These are phyloP conservation scores for Gracilinanus agilis DNA, from an alignment of 2,113 vertebrate species.

Conservation along the genomic window DNA sequence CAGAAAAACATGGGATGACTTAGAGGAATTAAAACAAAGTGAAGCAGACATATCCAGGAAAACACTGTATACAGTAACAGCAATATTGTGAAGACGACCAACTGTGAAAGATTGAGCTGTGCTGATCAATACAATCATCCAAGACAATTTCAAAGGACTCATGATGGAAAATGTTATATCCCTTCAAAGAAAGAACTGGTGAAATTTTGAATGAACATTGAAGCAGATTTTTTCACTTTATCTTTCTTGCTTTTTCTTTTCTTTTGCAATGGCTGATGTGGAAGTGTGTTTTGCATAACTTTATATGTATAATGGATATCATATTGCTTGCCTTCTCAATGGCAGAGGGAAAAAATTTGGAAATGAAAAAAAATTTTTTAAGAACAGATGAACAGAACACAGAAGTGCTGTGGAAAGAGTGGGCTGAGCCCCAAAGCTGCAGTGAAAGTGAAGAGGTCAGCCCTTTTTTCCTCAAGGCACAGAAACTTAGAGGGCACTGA, in stretches of 20 bases:
- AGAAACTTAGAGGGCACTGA: background rate
- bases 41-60: background rate
- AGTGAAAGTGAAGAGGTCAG: background rate
- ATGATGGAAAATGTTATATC: background rate
- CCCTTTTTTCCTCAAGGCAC: background rate
- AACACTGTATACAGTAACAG: background rate
- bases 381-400: background rate
- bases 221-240: background rate
- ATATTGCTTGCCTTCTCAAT: background rate
- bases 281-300: background rate
- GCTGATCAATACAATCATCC: background rate
- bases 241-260: background rate
- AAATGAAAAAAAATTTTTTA: background rate
- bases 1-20: background rate
- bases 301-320: background rate
- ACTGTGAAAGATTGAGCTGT: background rate
- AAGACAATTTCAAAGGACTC: background rate
- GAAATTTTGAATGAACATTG: background rate
- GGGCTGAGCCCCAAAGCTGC: background rate
- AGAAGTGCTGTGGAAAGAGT: background rate
- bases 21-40: background rate
- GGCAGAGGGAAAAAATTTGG: background rate
- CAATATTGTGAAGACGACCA: background rate
- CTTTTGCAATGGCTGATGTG: background rate
- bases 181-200: background rate